These are phyloP conservation scores for Apantesis nais DNA, from an alignment of 2,888 invertebrate genomes.

Conservation along the genomic window DNA sequence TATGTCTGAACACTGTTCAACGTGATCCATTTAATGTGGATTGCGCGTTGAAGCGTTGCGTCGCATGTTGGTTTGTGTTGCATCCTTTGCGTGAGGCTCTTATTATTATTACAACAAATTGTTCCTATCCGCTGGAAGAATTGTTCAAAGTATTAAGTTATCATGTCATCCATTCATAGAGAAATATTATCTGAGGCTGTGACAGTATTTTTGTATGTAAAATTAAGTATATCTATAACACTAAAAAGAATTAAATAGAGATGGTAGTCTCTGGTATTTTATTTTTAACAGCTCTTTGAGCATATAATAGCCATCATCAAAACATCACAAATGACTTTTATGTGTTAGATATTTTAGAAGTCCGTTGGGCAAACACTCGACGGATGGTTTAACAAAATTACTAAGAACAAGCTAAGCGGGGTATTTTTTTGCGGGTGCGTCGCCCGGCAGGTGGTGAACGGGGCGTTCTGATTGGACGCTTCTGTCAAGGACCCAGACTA, in stretches of 20 bases:
- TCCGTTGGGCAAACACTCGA: constrained; percentile 18
- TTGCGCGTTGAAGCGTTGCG: constrained; percentile 23
- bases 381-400: constrained; percentile 29
- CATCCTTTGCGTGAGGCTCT: constrained; percentile 57
- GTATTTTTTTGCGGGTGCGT: constrained; percentile 38
- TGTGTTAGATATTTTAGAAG: constrained; percentile 8
- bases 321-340: background rate
- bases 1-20: constrained; percentile 38
- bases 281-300: background rate
- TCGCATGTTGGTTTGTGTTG: constrained; percentile 49
- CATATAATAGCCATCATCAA: background rate
- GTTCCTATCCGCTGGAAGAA: constrained; percentile 55
- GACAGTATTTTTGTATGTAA: background rate
- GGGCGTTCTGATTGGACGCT: constrained; percentile 47
- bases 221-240: background rate
- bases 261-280: background rate
- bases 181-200: background rate
- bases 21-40: constrained; percentile 31
- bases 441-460: constrained; percentile 54
- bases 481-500: constrained; percentile 51
- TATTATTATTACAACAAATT: constrained; percentile 62
- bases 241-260: background rate
- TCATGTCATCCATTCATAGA: constrained; percentile 23
- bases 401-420: constrained; percentile 16
- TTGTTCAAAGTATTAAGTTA: constrained; percentile 37